A percentile compares a stretch with the other conserved stretches of the same genome.
Conservation (phyloP, 2,888 invertebrate species). For the Pterobdella sp. region DNA sequence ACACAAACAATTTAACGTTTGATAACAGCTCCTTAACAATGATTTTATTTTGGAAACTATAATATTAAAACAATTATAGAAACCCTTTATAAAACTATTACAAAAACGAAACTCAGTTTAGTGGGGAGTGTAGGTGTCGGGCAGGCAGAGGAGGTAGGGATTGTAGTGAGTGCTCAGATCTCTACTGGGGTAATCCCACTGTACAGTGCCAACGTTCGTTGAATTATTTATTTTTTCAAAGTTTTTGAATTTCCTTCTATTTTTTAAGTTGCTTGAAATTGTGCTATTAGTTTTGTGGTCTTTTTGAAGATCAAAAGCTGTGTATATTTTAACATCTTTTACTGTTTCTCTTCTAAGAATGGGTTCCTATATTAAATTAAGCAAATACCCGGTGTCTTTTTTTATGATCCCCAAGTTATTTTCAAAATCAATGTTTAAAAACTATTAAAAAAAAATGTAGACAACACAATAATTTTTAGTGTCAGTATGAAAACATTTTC, state of each 20-base stretch:
- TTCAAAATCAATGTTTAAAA: too few relatives aligned
- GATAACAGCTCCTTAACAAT: neutral
- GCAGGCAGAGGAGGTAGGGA: constrained; percentile 82
- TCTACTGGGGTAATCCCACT: constrained; percentile 74
- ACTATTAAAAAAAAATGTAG: too few relatives aligned
- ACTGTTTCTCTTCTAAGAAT: too few relatives aligned
- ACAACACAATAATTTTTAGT: too few relatives aligned
- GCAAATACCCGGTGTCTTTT: too few relatives aligned
- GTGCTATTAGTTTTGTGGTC: neutral
- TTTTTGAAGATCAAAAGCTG: neutral
- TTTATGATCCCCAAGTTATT: too few relatives aligned
- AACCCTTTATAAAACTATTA: neutral
- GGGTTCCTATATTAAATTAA: too few relatives aligned
- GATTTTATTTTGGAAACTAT: neutral
- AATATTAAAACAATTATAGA: neutral
- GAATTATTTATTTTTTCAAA: neutral
- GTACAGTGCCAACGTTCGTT: constrained; percentile 67
- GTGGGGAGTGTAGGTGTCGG: constrained; percentile 66
- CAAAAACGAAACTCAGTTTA: constrained; percentile 56
- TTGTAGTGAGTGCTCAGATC: constrained; percentile 88
- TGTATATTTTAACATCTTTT: too few relatives aligned
- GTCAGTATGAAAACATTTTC: too few relatives aligned
- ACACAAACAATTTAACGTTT: neutral
- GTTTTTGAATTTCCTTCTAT: neutral
- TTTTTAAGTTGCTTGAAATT: neutral